phyloP scores from a whole-genome alignment of 2,797 vertebrate genomes.

The Danio choprae region DNA sequence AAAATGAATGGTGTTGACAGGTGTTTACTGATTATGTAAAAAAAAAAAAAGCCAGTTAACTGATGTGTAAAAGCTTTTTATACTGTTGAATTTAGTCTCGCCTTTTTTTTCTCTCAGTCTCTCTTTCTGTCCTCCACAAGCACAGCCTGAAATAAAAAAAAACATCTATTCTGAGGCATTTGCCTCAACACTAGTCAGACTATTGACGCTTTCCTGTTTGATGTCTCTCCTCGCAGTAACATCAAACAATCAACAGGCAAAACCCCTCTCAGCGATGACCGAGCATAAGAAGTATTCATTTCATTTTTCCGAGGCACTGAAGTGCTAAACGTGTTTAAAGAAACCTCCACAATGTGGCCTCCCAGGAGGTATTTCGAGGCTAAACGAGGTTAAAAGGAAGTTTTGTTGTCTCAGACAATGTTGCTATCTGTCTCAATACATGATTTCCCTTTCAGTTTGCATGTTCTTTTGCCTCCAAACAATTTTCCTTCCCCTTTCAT shows the following conservation, averaged over 20 bases:
- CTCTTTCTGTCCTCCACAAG: not conserved
- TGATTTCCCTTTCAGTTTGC: slow-evolving; percentile 82
- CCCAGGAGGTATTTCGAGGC: slow-evolving; percentile 71
- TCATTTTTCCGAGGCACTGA: slow-evolving; percentile 48
- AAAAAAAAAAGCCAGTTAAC: slow-evolving; percentile 11
- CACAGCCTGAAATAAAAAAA: slow-evolving; percentile 32
- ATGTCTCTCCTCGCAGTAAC: slow-evolving; percentile 55
- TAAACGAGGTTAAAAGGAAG: slow-evolving; percentile 71
- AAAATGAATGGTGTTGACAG: slow-evolving; percentile 36
- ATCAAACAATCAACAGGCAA: slow-evolving; percentile 58
- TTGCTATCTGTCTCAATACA: slow-evolving; percentile 74
- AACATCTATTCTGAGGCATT: slow-evolving; percentile 48
- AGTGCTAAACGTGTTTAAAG: slow-evolving; percentile 72
- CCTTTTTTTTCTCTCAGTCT: slow-evolving; percentile 6
- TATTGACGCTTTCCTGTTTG: slow-evolving; percentile 56
- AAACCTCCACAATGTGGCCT: slow-evolving; percentile 67
- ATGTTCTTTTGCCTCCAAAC: slow-evolving; percentile 81
- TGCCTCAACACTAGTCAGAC: slow-evolving; percentile 43
- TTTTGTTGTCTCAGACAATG: slow-evolving; percentile 60
- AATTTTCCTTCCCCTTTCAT: slow-evolving; percentile 66
- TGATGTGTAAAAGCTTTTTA: slow-evolving; percentile 32
- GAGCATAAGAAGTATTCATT: slow-evolving; percentile 47
- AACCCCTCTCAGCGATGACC: slow-evolving; percentile 42
- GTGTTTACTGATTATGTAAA: slow-evolving; percentile 32
- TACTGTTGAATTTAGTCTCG: not conserved